Evolutionary conservation across 2,888 invertebrate species (phyloP), one percentile per base, ranked within the genome.

Genomic region (Punctoribates punctum): DNA sequence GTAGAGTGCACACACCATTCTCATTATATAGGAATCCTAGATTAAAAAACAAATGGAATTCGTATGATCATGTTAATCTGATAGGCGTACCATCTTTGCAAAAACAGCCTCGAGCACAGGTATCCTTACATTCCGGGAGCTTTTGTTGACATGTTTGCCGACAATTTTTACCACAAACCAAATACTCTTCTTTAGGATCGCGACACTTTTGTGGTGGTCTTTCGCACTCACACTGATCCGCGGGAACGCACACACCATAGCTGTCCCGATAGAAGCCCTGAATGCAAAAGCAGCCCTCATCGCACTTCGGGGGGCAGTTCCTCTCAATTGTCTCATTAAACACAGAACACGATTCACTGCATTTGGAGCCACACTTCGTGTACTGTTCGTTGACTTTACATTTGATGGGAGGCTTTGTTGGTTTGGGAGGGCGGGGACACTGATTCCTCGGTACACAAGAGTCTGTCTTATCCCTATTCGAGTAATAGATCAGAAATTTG

Each of bases 41-140:
- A 34, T 34, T 6, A 8, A 6, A 34, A 34, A 34, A 4, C 13
- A 51, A 8, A 8, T n/a, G n/a, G 3, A 51, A 4, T 51, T 51
- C 4, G n/a, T n/a, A 13, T 4, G 6, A n/a, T 8, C n/a, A 54
- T n/a, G n/a, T n/a, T n/a, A n/a, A n/a, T n/a, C n/a, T n/a, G n/a
- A n/a, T n/a, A n/a, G n/a, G n/a, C n/a, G n/a, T n/a, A 54, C 54
- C 54, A 2, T 54, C 20, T 54, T 54, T 54, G 54, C 54, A 54
- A 6, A 54, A n/a, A 9, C 54, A 54, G 8, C 54, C 54, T 1
- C 54, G 54, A 4, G 9, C 20, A 54, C 54, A 54, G 54, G 54
- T 54, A 54, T 54, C 54, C 54, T 23, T n/a, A n/a, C 54, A 54
- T 2, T 20, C 23, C 20, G 54, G 54, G 1, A n/a, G 3, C 6